These are phyloP conservation scores for Choreutis nemorana DNA, from an alignment of 2,888 invertebrate genomes.

Conservation along the genomic window DNA sequence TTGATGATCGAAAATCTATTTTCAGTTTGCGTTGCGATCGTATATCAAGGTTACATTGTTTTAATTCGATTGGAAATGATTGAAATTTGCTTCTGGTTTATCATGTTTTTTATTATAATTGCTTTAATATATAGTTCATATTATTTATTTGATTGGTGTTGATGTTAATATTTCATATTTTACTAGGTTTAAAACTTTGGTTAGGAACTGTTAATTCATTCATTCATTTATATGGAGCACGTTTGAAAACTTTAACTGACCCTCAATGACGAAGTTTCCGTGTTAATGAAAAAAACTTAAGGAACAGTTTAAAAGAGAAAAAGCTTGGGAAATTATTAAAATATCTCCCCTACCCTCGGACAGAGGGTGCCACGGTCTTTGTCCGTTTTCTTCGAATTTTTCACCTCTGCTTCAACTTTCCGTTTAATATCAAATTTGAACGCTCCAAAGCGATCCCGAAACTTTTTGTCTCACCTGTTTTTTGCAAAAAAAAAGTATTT, in stretches of 20 bases:
- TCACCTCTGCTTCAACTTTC: slow-evolving; percentile 22
- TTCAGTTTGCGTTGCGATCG: background rate
- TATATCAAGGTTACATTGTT: no score
- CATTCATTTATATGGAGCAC: slow-evolving; percentile 8
- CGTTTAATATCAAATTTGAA: slow-evolving; percentile 31
- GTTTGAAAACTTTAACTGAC: slow-evolving; percentile 7
- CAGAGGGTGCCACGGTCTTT: slow-evolving; percentile 28
- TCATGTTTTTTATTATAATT: no score
- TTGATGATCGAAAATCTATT: background rate
- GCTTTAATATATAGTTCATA: no score
- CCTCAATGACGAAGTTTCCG: slow-evolving; percentile 1
- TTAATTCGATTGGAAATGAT: no score
- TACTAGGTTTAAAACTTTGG: no score
- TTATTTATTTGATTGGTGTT: no score
- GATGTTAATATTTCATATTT: no score
- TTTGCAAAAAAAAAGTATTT: no score
- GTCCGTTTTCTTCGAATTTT: slow-evolving; percentile 26
- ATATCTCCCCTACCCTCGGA: slow-evolving; percentile 27
- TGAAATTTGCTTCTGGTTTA: no score
- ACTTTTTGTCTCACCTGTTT: slow-evolving; percentile 19
- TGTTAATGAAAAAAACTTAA: slow-evolving; percentile 23
- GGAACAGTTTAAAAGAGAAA: slow-evolving; percentile 23
- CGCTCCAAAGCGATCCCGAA: slow-evolving; percentile 13
- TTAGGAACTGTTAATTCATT: no score
- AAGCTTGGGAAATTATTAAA: slow-evolving; percentile 34